A percentile compares a stretch with the other conserved stretches of the same genome.
These are phyloP conservation scores for Ips typographus DNA, from an alignment of 1,140 invertebrate species.

Conservation along the genomic window DNA sequence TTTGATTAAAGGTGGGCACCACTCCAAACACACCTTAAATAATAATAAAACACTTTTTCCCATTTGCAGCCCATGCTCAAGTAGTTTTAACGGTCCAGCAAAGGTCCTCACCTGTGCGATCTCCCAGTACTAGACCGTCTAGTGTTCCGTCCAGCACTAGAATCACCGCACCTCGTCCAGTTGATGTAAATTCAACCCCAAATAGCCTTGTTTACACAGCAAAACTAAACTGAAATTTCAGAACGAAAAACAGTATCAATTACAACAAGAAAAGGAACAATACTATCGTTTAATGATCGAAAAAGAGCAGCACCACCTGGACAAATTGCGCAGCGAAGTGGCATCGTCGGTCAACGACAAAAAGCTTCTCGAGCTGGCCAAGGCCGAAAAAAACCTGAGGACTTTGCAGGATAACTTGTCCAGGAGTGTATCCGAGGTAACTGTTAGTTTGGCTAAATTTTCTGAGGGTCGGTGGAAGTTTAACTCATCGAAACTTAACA, in stretches of 20 bases:
- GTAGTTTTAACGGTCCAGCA: slow-evolving; percentile 66
- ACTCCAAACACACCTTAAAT: neutral
- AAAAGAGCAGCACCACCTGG: slow-evolving; percentile 68
- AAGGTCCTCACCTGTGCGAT: slow-evolving; percentile 46
- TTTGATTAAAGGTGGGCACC: slow-evolving; percentile 83
- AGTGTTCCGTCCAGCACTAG: slow-evolving; percentile 44
- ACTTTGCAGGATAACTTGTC: slow-evolving; percentile 63
- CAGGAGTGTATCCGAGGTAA: slow-evolving; percentile 18
- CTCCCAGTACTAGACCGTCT: slow-evolving; percentile 44
- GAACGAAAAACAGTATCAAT: slow-evolving; percentile 68
- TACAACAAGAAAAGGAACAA: slow-evolving; percentile 64
- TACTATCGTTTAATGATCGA: slow-evolving; percentile 72
- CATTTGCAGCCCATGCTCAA: slow-evolving; percentile 60
- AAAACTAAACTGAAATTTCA: slow-evolving; percentile 45
- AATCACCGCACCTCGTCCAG: slow-evolving; percentile 86
- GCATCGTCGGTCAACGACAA: slow-evolving; percentile 46
- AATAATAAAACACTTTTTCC: slow-evolving; percentile 31
- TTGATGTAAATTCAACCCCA: slow-evolving; percentile 60
- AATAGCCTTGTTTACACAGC: too few relatives aligned
- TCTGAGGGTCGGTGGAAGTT: slow-evolving; percentile 6
- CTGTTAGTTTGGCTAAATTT: slow-evolving; percentile 33
- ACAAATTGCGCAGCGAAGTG: slow-evolving; percentile 57
- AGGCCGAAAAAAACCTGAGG: slow-evolving; percentile 63
- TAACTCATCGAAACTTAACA: slow-evolving; percentile 39
- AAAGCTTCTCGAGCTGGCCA: slow-evolving; percentile 57